Base-by-base conservation (phyloP, 2,888 invertebrate genomes). In the Parochlus steinenii region DNA sequence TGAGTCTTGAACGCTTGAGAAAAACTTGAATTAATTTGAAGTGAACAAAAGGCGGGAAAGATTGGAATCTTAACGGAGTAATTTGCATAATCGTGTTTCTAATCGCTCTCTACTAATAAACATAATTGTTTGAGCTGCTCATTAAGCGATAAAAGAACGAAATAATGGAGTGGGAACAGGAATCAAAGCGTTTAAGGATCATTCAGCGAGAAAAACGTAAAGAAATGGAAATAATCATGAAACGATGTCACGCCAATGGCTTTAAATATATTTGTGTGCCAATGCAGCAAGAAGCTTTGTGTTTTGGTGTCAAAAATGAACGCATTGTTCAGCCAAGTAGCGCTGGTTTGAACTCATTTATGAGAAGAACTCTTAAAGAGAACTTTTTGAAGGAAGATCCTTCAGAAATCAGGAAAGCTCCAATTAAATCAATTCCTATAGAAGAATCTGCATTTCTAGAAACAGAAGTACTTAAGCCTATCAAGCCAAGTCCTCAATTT, bases 261-360 rank as follows among this genome's bases (percentile, higher is more conserved):
- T 36, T 36, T 23, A 30, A 36, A 3, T 36, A 36, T 29, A 25
- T 36, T 15, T 28, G 28, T 4, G 11, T 30, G 10, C 36, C 36
- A 4, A 11, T n/a, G n/a, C n/a, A n/a, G n/a, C n/a, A n/a, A n/a
- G n/a, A n/a, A n/a, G n/a, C 16, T 6, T 11, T 36, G 6, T 31
- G 31, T 18, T 36, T 36, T 36, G 29, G 30, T 12, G 22, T 22
- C n/a, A 17, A 14, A 30, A 29, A 15, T 5, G 24, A 29, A 10
- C n/a, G 36, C 23, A 23, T 11, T 6, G 30, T 24, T 36, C 14
- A 30, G 17, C 20, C 25, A 8, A 24, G 23, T 24, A 25, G 24
- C n/a, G 30, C 29, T 5, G 30, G 25, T 22, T 16, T 36, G 10
- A 36, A 36, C 11, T 36, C 36, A n/a, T 36, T 18, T n/a, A 30